Evolutionary conservation across 1,140 invertebrate species (phyloP).

Genomic region (Diuraphis noxia): DNA sequence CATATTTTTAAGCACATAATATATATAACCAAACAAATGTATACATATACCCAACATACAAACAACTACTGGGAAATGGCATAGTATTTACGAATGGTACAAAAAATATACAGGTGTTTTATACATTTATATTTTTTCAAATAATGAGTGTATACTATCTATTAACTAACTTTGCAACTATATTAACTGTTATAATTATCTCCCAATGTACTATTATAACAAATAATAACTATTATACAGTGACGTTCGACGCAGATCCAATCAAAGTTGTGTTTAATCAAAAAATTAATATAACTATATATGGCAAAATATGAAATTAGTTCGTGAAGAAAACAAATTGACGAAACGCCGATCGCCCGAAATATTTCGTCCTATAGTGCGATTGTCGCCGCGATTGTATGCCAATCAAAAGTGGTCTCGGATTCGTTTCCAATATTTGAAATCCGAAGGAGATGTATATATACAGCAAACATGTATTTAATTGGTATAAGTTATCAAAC

Average conservation of each 20-base stretch:
- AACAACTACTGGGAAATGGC: neutral
- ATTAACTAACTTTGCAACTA: too few relatives aligned
- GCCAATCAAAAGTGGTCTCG: neutral
- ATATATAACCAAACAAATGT: neutral
- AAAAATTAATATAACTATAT: neutral
- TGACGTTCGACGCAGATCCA: neutral
- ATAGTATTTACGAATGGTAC: neutral
- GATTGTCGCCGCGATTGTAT: neutral
- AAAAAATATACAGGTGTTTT: neutral
- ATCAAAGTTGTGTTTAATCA: neutral
- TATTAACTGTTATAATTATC: neutral
- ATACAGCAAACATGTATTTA: neutral
- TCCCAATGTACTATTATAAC: neutral
- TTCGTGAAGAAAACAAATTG: neutral
- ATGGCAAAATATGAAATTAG: neutral
- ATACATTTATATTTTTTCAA: neutral
- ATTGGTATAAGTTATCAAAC: conserved; percentile 29
- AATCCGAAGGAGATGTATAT: neutral
- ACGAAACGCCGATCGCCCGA: neutral
- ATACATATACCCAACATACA: neutral
- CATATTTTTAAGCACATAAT: neutral
- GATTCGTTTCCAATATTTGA: conserved; percentile 28
- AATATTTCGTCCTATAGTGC: neutral
- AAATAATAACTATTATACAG: neutral
- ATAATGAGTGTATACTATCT: neutral